Evolutionary conservation across 2,113 vertebrate genomes (phyloP).

Genomic region (Coturnix japonica): DNA sequence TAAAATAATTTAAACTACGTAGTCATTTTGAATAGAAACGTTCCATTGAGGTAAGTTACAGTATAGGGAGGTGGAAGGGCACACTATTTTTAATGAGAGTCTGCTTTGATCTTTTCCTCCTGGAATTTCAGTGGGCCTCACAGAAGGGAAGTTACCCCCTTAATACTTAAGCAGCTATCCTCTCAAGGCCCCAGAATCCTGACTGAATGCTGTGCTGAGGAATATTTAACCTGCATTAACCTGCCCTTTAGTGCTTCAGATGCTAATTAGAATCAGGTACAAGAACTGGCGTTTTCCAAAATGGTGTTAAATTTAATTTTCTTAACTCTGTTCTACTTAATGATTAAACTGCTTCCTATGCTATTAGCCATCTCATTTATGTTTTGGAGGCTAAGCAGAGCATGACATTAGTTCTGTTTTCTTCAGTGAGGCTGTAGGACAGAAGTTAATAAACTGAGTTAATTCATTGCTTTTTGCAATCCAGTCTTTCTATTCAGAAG

Average conservation of each 20-base stretch:
- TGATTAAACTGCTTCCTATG: conserved; percentile 63
- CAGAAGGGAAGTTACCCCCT: neutral
- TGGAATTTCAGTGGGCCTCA: conserved; percentile 33
- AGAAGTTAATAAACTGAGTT: conserved; percentile 52
- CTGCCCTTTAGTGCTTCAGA: conserved; percentile 46
- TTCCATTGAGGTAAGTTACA: neutral
- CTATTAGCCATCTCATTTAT: conserved; percentile 55
- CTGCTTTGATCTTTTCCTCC: conserved; percentile 61
- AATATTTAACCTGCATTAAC: conserved; percentile 73
- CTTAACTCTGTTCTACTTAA: conserved; percentile 66
- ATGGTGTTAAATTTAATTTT: conserved; percentile 74
- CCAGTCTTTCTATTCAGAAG: neutral
- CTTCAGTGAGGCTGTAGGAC: conserved; percentile 19
- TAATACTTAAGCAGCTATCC: neutral
- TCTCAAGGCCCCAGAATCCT: conserved; percentile 11
- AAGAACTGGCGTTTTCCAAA: conserved; percentile 52
- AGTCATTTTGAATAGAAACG: neutral
- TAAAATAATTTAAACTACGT: neutral
- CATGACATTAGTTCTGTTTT: conserved; percentile 33
- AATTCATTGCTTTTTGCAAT: conserved; percentile 24
- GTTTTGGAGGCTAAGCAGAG: conserved; percentile 41
- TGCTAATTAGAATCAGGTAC: conserved; percentile 59
- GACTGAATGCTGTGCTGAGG: neutral
- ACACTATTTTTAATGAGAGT: neutral
- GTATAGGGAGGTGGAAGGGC: neutral